Evolutionary conservation across 2,797 vertebrate species (phyloP).

Genomic region (Ctenopoma multispine): DNA sequence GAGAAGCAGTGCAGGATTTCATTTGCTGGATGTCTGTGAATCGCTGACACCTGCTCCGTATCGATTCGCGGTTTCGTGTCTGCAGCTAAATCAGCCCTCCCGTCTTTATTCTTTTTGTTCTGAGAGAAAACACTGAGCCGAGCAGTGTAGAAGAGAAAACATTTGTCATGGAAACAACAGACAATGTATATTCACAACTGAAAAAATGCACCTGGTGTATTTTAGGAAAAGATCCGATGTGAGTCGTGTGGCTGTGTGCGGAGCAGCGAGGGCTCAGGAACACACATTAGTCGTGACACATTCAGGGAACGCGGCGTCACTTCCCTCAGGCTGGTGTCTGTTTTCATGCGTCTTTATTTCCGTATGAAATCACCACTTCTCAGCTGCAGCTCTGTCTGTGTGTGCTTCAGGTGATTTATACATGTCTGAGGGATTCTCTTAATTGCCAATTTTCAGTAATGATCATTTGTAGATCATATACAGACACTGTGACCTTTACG

Average conservation of each 20-base stretch:
- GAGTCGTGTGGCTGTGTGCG: neutral
- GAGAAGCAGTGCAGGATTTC: neutral
- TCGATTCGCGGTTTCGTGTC: neutral
- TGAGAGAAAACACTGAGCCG: neutral
- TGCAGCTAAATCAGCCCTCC: neutral
- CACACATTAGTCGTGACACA: constrained; percentile 11
- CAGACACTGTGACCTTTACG: neutral
- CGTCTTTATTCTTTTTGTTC: neutral
- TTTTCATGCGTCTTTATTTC: neutral
- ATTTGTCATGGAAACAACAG: neutral
- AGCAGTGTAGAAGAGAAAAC: neutral
- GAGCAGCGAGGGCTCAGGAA: constrained; percentile 1
- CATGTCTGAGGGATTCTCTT: neutral
- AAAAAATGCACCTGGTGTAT: neutral
- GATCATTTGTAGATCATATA: neutral
- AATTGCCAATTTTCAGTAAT: neutral
- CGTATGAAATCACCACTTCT: constrained; percentile 5
- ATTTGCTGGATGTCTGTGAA: neutral
- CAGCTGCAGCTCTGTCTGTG: neutral
- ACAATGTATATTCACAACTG: neutral
- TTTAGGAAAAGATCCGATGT: constrained; percentile 1
- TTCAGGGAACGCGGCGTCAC: neutral
- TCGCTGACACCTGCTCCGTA: neutral
- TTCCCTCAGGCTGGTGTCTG: constrained; percentile 13
- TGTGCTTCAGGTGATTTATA: neutral